Conservation (phyloP, 2,113 vertebrate species). For the Amia ocellicauda region DNA sequence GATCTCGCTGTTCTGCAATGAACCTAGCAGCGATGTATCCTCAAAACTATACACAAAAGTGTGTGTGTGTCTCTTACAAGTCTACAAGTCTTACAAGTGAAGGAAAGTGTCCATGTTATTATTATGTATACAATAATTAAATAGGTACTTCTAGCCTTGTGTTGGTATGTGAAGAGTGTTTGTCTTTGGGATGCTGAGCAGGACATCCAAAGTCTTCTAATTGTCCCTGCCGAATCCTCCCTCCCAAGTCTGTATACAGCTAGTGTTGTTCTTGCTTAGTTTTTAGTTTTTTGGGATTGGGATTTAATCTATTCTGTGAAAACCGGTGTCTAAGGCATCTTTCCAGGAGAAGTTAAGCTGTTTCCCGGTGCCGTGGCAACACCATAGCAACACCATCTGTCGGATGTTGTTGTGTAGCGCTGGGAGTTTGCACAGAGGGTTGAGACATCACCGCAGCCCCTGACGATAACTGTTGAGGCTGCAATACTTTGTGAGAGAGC, state of each 20-base stretch:
- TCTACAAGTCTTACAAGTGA: too few relatives aligned
- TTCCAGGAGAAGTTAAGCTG: constrained; percentile 20
- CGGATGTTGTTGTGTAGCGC: constrained; percentile 11
- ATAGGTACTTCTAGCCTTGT: too few relatives aligned
- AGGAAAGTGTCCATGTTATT: too few relatives aligned
- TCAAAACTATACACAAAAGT: too few relatives aligned
- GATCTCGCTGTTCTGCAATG: constrained; percentile 61
- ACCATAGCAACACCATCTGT: constrained; percentile 35
- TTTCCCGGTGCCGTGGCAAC: constrained; percentile 22
- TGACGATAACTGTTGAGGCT: constrained; percentile 20
- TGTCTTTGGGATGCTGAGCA: too few relatives aligned
- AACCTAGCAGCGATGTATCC: constrained; percentile 52
- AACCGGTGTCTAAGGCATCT: constrained; percentile 2
- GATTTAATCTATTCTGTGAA: constrained; percentile 4
- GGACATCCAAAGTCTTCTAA: too few relatives aligned
- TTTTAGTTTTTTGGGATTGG: constrained; percentile 14
- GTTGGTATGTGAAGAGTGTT: too few relatives aligned
- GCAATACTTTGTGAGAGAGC: neutral
- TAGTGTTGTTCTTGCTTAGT: constrained; percentile 32
- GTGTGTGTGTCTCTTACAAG: too few relatives aligned
- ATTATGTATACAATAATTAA: too few relatives aligned
- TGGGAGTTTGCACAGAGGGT: constrained; percentile 15
- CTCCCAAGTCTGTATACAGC: too few relatives aligned
- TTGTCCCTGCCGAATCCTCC: too few relatives aligned
- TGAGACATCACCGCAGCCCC: constrained; percentile 27